phyloP scores from a whole-genome alignment of 2,797 vertebrate species.

The Notolabrus celidotus region DNA sequence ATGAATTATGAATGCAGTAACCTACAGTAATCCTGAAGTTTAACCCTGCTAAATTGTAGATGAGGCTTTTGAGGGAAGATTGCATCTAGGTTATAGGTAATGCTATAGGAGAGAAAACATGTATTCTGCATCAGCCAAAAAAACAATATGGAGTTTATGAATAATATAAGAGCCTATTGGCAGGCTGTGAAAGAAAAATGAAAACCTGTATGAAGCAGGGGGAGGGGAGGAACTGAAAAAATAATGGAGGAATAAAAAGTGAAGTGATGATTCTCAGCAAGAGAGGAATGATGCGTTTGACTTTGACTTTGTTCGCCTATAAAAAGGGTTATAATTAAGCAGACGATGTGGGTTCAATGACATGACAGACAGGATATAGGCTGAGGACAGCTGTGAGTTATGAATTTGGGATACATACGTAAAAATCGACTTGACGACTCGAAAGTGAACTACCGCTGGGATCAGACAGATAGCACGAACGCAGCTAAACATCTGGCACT shows the following conservation, averaged over 20 bases:
- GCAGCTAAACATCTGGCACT: constrained; percentile 46
- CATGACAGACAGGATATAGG: neutral
- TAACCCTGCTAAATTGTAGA: constrained; percentile 47
- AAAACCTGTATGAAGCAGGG: constrained; percentile 31
- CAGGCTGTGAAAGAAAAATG: constrained; percentile 43
- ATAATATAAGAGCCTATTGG: constrained; percentile 73
- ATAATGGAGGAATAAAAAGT: neutral
- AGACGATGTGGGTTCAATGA: constrained; percentile 6
- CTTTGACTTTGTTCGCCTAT: constrained; percentile 21
- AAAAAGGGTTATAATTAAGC: constrained; percentile 32
- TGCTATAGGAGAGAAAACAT: constrained; percentile 51
- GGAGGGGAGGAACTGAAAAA: neutral
- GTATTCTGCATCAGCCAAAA: constrained; percentile 50
- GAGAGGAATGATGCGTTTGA: neutral
- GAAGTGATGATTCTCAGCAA: neutral
- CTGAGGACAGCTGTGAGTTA: neutral
- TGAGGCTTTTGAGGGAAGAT: constrained; percentile 15
- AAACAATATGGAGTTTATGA: constrained; percentile 73
- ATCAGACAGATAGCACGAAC: constrained; percentile 27
- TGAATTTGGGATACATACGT: neutral
- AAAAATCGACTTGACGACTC: neutral
- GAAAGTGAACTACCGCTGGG: constrained; percentile 5
- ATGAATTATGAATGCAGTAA: constrained; percentile 49
- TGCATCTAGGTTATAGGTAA: constrained; percentile 32
- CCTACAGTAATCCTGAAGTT: constrained; percentile 48